These are phyloP conservation scores for Pardalotus punctatus DNA, from an alignment of 2,113 vertebrate genomes.

Conservation along the genomic window DNA sequence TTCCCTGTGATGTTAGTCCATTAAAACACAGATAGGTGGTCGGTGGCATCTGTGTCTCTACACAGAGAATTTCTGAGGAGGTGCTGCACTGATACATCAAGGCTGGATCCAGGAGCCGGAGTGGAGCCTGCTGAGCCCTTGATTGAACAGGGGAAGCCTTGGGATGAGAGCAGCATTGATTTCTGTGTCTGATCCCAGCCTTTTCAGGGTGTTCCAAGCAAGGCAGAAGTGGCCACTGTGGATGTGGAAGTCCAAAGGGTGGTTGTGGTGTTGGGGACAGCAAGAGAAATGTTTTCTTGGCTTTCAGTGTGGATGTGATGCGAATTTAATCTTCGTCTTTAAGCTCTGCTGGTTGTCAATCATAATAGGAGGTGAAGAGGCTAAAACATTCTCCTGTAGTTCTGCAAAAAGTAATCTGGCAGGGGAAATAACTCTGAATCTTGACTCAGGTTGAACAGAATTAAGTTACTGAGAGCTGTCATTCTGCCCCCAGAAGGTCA, in stretches of 20 bases:
- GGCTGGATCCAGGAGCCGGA: background rate
- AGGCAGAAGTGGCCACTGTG: background rate
- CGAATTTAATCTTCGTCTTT: background rate
- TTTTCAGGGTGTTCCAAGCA: background rate
- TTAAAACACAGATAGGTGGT: background rate
- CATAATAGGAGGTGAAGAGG: constrained; percentile 15
- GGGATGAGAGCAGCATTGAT: background rate
- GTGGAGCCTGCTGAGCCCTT: background rate
- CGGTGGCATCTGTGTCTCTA: background rate
- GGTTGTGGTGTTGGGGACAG: background rate
- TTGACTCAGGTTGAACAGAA: background rate
- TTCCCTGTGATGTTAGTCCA: background rate
- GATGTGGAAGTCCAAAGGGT: background rate
- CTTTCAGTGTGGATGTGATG: background rate
- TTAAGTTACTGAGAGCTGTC: background rate
- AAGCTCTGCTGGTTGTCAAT: background rate
- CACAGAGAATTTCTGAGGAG: background rate
- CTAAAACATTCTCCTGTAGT: background rate
- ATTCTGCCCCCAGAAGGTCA: constrained; percentile 1
- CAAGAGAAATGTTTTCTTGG: background rate
- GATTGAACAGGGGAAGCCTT: background rate
- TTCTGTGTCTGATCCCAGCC: background rate
- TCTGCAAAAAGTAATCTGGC: constrained; percentile 25
- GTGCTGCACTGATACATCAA: background rate
- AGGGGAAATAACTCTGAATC: constrained; percentile 9